Conservation (phyloP, 2,797 vertebrate species). For the Darevskia mixta region DNA sequence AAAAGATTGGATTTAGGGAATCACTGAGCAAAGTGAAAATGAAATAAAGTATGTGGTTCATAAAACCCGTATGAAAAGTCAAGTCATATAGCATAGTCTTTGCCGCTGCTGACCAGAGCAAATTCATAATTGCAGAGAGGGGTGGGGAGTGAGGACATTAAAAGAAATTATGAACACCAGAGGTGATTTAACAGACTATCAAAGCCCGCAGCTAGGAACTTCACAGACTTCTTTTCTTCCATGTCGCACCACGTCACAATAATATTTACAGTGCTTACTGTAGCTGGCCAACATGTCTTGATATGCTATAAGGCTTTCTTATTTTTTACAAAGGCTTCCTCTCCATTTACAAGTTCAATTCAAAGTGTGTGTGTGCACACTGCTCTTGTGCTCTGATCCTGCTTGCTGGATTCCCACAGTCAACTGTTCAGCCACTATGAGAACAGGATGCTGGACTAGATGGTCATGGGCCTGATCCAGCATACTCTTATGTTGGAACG, state of each 20-base stretch:
- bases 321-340: neutral
- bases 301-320: neutral
- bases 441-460: no score
- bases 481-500: no score
- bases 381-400: no score
- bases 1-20: slow-evolving; percentile 36
- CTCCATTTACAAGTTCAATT: neutral
- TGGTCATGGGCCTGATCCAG: no score
- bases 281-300: neutral
- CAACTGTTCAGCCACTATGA: no score
- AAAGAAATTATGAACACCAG: slow-evolving; percentile 3
- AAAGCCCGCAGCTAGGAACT: neutral
- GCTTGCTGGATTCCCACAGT: no score
- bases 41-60: slow-evolving; percentile 20
- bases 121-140: slow-evolving; percentile 5
- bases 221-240: neutral
- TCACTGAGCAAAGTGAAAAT: slow-evolving; percentile 27
- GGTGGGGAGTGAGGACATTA: neutral
- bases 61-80: slow-evolving; percentile 28
- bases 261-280: neutral
- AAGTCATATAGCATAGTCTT: neutral
- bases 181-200: neutral
- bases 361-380: neutral
- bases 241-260: no score
- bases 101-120: neutral